Base-by-base conservation (phyloP, 2,888 invertebrate species). In the Dyspetes luteomarginatus region DNA sequence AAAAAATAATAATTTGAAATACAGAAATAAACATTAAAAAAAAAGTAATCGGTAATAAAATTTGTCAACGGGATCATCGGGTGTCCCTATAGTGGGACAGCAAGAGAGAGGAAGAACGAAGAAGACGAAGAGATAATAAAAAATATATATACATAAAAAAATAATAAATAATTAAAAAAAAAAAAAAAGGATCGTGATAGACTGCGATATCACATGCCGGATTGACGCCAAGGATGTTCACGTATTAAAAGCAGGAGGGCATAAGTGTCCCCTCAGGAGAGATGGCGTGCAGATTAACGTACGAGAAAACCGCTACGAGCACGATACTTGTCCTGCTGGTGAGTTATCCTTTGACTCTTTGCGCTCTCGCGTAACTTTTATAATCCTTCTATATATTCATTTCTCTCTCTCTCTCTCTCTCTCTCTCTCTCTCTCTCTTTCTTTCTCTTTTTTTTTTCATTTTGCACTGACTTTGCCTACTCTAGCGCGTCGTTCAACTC, bases 301-400 rank as follows among this genome's bases (percentile, higher is more conserved):
- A 88, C 85, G 87, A 88, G 88, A 87, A 85, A 80, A 89, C 88
- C 82, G 87, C 89, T 86, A 90, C 89, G 85, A 89, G 91, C 87
- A 88, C 90, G 83, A 88, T 88, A 84, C 88, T 91, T 85, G 86
- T 91, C 86, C 86, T 91, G 82, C 85, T 91, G 91, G 91, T 92
- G 86, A 90, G 89, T 89, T 80, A 75, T 76, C 74, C 77, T 82
- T 82, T 81, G 78, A 69, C 75, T 81, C 71, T 78, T 75, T 62
- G 43, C 71, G 30, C 50, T 68, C 65, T 65, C 52, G 15, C 58
- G 52, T 64, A 67, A 73, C 48, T 58, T 72, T 55, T 56, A 45
- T 77, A 24, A 45, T 55, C 55, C 17, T 26, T 48, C 28, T 60
- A 50, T 68, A 4, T 41, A 17, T 48, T 17, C 67, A 15, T 58